These are phyloP conservation scores for Habroteleia sp. DNA, from an alignment of 2,888 invertebrate species.

Conservation along the genomic window DNA sequence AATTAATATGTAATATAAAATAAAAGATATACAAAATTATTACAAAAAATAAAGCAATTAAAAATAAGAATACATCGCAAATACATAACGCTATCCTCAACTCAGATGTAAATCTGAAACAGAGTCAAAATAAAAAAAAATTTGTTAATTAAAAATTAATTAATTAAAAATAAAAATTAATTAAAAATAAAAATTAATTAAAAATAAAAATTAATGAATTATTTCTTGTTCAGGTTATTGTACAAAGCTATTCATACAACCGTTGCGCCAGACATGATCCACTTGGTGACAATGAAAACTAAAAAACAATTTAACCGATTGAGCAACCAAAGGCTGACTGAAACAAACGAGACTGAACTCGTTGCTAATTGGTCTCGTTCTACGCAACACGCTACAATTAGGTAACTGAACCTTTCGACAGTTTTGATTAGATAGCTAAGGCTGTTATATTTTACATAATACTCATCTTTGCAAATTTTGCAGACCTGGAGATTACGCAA, in stretches of 20 bases:
- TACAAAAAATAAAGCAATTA: too few relatives aligned
- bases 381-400: constrained; percentile 78
- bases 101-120: too few relatives aligned
- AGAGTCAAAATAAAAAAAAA: too few relatives aligned
- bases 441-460: too few relatives aligned
- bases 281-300: constrained; percentile 84
- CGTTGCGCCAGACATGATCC: constrained; percentile 88
- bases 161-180: too few relatives aligned
- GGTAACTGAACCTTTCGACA: constrained; percentile 72
- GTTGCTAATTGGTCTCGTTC: constrained; percentile 79
- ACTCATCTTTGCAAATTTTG: too few relatives aligned
- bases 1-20: constrained; percentile 21
- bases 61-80: too few relatives aligned
- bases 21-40: constrained; percentile 11
- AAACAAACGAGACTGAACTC: constrained; percentile 72
- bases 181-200: too few relatives aligned
- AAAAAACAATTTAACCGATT: constrained; percentile 67
- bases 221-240: constrained; percentile 84
- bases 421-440: too few relatives aligned
- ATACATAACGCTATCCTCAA: too few relatives aligned
- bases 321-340: constrained; percentile 71
- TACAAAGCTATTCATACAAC: constrained; percentile 87
- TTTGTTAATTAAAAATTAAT: too few relatives aligned
- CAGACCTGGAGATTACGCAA: constrained; percentile 61
- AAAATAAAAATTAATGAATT: too few relatives aligned